Evolutionary conservation across 2,113 vertebrate genomes (phyloP), one percentile per base, ranked within the genome.

Genomic region (Chaetura pelagica): DNA sequence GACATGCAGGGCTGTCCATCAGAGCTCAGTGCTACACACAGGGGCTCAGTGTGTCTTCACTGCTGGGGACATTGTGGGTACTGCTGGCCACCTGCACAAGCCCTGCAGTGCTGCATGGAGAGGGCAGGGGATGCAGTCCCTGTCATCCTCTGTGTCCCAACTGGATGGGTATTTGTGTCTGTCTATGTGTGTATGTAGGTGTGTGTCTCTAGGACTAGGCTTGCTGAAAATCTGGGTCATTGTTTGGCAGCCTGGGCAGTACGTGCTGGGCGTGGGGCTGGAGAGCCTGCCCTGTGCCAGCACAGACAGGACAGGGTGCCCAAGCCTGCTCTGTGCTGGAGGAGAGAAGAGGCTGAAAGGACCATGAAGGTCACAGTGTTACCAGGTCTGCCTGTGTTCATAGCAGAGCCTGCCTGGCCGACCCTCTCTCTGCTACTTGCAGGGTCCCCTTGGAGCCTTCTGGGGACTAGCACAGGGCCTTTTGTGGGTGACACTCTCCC

Each of bases 21-120:
- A 2, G 7, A 21, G 18, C 51, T 46, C 66, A 29, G 32, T 1
- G 3, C 58, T 24, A 2, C 0, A 2, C 4, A 9, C 1, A 15
- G 59, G 59, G n/a, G 23, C 74, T 55, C 0, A 0, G 7, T 10
- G 30, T 34, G 63, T 21, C 55, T 35, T 23, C 1, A 1, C n/a
- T 8, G 17, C 42, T n/a, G 35, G 18, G 26, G 34, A n/a, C 48
- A 2, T 13, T 4, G 4, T 23, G 48, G 44, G 75, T 42, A 32
- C 30, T 40, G 12, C 32, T 6, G 2, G 13, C 15, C 48, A 32
- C 3, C 46, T 42, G 40, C 52, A 24, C 6, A 4, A n/a, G 14
- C 9, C 27, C 48, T 34, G 51, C 18, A 51, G 57, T 16, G 51
- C 44, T 52, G 77, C 30, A 11, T 12, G 15, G 55, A 4, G 4